Percentiles rank a stretch among this genome's conserved stretches.
Conservation (phyloP, 2,888 invertebrate genomes). For the Mystacides longicornis region DNA sequence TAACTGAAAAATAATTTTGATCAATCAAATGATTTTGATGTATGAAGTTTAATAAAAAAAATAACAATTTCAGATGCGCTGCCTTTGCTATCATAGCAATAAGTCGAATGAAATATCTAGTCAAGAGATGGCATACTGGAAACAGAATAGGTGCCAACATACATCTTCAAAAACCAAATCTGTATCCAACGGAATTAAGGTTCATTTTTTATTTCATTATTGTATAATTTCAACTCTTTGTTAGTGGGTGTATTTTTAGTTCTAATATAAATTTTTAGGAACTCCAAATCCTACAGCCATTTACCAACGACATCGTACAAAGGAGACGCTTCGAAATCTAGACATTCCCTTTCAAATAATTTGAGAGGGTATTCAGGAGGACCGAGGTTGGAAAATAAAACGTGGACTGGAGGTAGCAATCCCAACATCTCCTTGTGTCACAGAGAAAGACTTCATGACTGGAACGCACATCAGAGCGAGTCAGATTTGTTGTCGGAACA, state of each 20-base stretch:
- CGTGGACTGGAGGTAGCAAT: slow-evolving; percentile 18
- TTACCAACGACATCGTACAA: slow-evolving; percentile 16
- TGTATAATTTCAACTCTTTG: background rate
- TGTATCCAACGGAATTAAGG: slow-evolving; percentile 22
- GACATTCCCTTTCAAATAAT: slow-evolving; percentile 15
- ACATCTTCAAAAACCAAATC: slow-evolving; percentile 25
- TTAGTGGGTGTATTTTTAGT: background rate
- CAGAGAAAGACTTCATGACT: background rate
- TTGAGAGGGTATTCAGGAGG: background rate
- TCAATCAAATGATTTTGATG: background rate
- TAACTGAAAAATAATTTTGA: too few relatives aligned
- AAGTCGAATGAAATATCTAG: slow-evolving; percentile 58
- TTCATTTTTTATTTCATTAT: background rate
- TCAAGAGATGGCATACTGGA: slow-evolving; percentile 55
- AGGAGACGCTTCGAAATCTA: slow-evolving; percentile 8
- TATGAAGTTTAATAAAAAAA: background rate
- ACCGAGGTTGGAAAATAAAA: slow-evolving; percentile 10
- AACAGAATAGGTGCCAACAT: slow-evolving; percentile 46
- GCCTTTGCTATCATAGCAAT: slow-evolving; percentile 52
- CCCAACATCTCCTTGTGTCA: background rate
- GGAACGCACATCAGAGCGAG: background rate
- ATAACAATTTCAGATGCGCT: slow-evolving; percentile 40
- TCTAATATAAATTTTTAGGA: slow-evolving; percentile 9
- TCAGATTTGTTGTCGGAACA: background rate
- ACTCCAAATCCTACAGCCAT: slow-evolving; percentile 24